These are phyloP conservation scores for Ciconia stormi DNA, from an alignment of 2,113 vertebrate species.

Conservation along the genomic window DNA sequence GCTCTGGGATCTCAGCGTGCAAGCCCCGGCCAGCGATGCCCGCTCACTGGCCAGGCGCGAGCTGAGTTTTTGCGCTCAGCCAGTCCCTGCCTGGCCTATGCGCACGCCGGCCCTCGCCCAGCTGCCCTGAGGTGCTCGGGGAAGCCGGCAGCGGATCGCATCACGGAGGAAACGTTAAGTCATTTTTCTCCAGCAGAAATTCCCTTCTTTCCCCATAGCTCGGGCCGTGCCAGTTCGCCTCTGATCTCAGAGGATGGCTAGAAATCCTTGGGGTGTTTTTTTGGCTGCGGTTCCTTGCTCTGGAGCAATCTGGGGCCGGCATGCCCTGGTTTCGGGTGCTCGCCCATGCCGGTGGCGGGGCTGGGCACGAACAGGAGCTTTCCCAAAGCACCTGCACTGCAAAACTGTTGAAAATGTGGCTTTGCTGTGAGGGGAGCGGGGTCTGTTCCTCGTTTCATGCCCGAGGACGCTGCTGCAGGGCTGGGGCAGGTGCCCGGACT, in stretches of 20 bases:
- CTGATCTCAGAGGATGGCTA: not conserved
- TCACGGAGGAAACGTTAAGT: not conserved
- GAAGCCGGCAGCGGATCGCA: not conserved
- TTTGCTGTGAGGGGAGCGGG: accelerated
- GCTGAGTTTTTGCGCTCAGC: too few species aligned
- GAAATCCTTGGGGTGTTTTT: not conserved
- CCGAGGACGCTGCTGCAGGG: not conserved
- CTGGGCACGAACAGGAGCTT: not conserved
- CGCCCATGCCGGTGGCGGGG: accelerated
- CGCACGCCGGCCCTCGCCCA: not conserved
- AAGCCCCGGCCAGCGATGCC: too few species aligned
- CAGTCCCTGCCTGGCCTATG: too few species aligned
- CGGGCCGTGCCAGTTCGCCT: not conserved
- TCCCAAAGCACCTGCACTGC: not conserved
- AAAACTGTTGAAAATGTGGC: not conserved
- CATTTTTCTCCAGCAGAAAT: not conserved
- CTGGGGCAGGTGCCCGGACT: not conserved
- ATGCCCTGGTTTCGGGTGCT: not conserved
- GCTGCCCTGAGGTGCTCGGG: not conserved
- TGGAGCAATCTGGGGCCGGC: not conserved
- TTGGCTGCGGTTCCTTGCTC: not conserved
- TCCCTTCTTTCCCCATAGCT: not conserved
- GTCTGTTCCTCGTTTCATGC: accelerated
- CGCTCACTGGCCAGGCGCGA: too few species aligned
- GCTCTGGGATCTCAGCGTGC: too few species aligned